These are phyloP conservation scores for Molanna angustata DNA, from an alignment of 2,888 invertebrate genomes.

Conservation along the genomic window DNA sequence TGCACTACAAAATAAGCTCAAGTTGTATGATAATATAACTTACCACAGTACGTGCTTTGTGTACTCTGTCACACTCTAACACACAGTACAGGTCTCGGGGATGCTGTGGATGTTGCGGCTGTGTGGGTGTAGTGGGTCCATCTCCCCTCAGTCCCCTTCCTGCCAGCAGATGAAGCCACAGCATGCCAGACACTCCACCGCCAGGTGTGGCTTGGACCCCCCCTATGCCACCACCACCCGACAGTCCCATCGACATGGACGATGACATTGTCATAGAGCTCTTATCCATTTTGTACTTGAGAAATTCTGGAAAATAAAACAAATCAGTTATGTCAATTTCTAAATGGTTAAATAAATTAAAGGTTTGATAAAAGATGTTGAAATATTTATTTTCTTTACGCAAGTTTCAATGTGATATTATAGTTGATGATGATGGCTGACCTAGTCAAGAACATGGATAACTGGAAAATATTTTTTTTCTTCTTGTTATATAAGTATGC, in stretches of 20 bases:
- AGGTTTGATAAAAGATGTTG: no score
- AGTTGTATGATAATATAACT: conserved; percentile 36
- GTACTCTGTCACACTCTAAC: conserved; percentile 93
- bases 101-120: conserved; percentile 44
- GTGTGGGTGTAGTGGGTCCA: conserved; percentile 68
- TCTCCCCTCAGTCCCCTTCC: conserved; percentile 81
- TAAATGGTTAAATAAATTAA: no score
- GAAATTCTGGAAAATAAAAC: conserved; percentile 63
- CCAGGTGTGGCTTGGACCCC: conserved; percentile 39
- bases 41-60: conserved; percentile 93
- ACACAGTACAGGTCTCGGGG: conserved; percentile 93
- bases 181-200: conserved; percentile 77
- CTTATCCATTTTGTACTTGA: conserved; percentile 88
- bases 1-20: no score
- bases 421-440: no score
- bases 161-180: conserved; percentile 87
- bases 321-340: no score
- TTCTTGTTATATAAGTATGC: no score
- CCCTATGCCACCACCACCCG: conserved; percentile 35
- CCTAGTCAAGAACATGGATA: no score
- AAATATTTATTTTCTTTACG: no score
- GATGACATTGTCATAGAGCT: conserved; percentile 57
- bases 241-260: conserved; percentile 49
- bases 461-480: no score
- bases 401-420: no score